phyloP scores from a whole-genome alignment of 2,113 vertebrate species.

The Myiopsitta monachus region DNA sequence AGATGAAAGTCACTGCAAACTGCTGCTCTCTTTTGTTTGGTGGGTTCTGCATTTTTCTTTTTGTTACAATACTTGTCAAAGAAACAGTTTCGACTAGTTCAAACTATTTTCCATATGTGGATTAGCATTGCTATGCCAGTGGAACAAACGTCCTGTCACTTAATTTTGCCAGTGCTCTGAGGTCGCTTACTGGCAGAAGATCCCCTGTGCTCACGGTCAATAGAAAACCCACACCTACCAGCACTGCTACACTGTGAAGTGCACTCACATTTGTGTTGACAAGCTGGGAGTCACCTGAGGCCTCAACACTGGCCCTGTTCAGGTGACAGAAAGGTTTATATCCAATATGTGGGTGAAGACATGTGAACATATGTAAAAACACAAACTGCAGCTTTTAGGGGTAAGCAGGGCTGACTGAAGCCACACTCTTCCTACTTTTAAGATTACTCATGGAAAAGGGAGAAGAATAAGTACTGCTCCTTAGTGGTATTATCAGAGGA shows the following conservation, averaged over 20 bases:
- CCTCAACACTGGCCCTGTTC: background rate
- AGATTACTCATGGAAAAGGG: background rate
- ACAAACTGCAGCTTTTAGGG: background rate
- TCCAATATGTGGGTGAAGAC: background rate
- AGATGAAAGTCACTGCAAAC: background rate
- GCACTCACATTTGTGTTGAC: background rate
- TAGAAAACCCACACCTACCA: background rate
- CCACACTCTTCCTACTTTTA: background rate
- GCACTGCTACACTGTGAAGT: background rate
- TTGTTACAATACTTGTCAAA: background rate
- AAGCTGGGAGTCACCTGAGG: background rate
- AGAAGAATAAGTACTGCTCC: background rate
- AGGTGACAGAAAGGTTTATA: background rate
- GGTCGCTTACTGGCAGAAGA: background rate
- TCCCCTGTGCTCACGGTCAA: background rate
- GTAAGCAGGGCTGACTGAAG: background rate
- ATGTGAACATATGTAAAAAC: background rate
- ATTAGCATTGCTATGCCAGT: background rate
- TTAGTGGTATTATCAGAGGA: background rate
- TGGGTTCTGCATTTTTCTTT: background rate
- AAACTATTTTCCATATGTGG: background rate
- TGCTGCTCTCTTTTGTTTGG: background rate
- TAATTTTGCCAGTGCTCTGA: background rate
- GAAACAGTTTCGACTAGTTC: background rate
- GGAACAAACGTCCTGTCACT: background rate